These are phyloP conservation scores for Heliangelus exortis DNA, from an alignment of 2,797 vertebrate genomes.

Conservation along the genomic window DNA sequence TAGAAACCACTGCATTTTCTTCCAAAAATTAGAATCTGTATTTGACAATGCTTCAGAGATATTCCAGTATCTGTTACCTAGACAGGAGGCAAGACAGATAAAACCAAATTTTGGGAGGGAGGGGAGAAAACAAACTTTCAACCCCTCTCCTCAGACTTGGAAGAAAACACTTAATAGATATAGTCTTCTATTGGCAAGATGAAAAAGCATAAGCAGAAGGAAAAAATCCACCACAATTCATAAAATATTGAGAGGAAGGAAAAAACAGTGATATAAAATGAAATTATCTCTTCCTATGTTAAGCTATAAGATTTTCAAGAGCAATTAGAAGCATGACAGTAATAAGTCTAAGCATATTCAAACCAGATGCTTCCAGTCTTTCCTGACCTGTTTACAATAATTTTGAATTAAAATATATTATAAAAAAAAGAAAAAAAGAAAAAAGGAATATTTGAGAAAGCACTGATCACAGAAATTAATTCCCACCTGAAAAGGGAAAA, in stretches of 20 bases:
- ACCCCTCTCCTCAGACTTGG: neutral
- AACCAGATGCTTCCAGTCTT: neutral
- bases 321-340: neutral
- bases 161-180: neutral
- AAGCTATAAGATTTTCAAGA: neutral
- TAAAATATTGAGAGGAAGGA: neutral
- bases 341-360: neutral
- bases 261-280: neutral
- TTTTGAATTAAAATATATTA: neutral
- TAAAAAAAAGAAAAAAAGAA: accelerated
- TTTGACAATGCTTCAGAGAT: neutral
- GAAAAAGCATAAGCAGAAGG: neutral
- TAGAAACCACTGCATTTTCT: neutral
- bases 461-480: neutral
- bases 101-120: neutral
- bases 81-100: neutral
- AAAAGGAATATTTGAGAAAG: neutral
- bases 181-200: neutral
- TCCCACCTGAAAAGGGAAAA: neutral
- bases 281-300: neutral
- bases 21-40: neutral
- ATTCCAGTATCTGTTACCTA: neutral
- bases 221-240: neutral
- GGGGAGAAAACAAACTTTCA: neutral
- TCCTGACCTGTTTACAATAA: neutral